These are phyloP conservation scores for Portunus trituberculatus DNA, from an alignment of 1,140 invertebrate genomes.

Conservation along the genomic window DNA sequence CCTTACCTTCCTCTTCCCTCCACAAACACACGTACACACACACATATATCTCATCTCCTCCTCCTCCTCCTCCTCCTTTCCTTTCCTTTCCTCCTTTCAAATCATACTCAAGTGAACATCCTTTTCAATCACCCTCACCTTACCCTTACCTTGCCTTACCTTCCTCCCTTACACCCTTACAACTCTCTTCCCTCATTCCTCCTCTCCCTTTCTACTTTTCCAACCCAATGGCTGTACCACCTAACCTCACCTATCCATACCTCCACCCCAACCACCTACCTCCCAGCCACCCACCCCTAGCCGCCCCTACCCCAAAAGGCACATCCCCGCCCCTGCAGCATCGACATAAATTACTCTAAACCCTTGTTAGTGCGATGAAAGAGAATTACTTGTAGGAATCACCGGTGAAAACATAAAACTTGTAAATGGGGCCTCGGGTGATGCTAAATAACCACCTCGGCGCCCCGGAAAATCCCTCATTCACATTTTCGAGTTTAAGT, in stretches of 20 bases:
- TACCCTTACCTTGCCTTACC: neutral
- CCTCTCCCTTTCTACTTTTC: neutral
- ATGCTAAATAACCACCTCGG: slow-evolving; percentile 65
- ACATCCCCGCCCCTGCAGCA: neutral
- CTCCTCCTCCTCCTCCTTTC: neutral
- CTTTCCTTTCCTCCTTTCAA: neutral
- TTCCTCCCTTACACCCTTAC: neutral
- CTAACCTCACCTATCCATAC: neutral
- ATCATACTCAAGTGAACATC: too few species aligned
- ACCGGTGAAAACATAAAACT: slow-evolving; percentile 73
- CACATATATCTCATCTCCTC: neutral
- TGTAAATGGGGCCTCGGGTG: slow-evolving; percentile 65
- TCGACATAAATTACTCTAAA: slow-evolving; percentile 74
- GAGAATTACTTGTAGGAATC: slow-evolving; percentile 75
- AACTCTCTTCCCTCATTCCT: neutral
- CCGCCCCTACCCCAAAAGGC: neutral
- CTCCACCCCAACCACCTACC: neutral
- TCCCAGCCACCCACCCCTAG: neutral
- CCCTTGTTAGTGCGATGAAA: slow-evolving; percentile 75
- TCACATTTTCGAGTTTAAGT: slow-evolving; percentile 75
- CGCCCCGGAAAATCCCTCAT: slow-evolving; percentile 68
- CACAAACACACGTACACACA: neutral
- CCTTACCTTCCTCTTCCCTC: neutral
- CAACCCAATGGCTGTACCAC: neutral
- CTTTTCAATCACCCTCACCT: neutral